These are phyloP conservation scores for Prunella strophiata DNA, from an alignment of 2,797 vertebrate genomes.

Conservation along the genomic window DNA sequence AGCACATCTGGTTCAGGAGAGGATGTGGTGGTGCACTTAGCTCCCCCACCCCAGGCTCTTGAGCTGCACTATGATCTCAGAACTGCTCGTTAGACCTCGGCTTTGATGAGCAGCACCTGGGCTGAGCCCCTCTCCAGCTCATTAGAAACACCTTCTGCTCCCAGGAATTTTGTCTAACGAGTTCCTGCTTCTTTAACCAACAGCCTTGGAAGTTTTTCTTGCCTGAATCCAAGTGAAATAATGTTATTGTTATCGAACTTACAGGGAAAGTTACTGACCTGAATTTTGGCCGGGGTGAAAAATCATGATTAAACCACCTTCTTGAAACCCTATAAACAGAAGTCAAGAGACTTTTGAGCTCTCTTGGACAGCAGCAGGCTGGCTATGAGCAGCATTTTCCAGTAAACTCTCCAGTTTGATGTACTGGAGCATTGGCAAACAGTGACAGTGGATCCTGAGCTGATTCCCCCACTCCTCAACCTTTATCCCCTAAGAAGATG, in stretches of 20 bases:
- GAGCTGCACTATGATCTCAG: not conserved
- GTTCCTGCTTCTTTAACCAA: not conserved
- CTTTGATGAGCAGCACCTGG: not conserved
- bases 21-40: not conserved
- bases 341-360: not conserved
- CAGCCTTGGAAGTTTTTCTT: not conserved
- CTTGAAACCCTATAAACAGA: not conserved
- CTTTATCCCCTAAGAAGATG: not conserved
- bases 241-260: not conserved
- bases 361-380: not conserved
- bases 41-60: not conserved
- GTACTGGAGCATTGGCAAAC: not conserved
- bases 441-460: not conserved
- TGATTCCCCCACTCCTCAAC: not conserved
- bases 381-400: not conserved
- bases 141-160: not conserved
- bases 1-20: not conserved
- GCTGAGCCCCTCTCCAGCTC: not conserved
- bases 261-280: not conserved
- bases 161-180: not conserved
- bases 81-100: fast-evolving
- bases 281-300: not conserved
- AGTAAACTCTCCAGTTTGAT: not conserved
- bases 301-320: not conserved
- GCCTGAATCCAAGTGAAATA: not conserved